Base-by-base conservation (phyloP, 2,113 vertebrate genomes). In the Myxocyprinus asiaticus region DNA sequence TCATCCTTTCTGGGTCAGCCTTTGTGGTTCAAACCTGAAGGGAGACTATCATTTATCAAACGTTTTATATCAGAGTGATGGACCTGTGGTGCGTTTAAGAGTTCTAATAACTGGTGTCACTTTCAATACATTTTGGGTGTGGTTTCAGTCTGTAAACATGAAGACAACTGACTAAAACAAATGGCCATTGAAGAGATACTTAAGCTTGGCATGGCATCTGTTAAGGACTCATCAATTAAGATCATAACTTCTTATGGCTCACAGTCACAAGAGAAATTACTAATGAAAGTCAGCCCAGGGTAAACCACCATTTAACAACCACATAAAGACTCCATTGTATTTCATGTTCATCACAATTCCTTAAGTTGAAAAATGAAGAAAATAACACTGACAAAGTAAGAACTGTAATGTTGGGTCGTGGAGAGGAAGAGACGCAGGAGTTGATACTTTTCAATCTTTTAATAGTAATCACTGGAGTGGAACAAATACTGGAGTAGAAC, bases 21-120 rank as follows among this genome's bases (percentile, higher is more conserved):
- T 80, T 76, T 78, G 78, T 76, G 81, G 78, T 81, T 83, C 70
- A n/a, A 53, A 81, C 64, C 67, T 81, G 81, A 83, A 50, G 73
- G 79, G 67, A 81, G 55, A 67, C 79, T 71, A 67, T 79, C 78
- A 79, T 81, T 83, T 76, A 79, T 79, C 67, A 81, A 80, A 68
- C 10, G 7, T 77, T 83, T 83, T 81, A 85, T 81, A 70, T 67
- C 66, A 79, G 69, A 82, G 78, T 79, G 79, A 83, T 85, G 56
- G 81, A 81, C 72, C 67, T 75, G 81, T 9, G 53, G 69, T 77
- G 61, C 67, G 69, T n/a, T 47, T 47, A 70, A 55, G 33, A 11
- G 75, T 81, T 85, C 77, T 81, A 76, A 83, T 76, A 69, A 71
- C 80, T 63, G 69, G 70, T 59, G 66, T 83, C 15, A 6, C 67